phyloP scores from a whole-genome alignment of 2,797 vertebrate species.

The Orientallactaga sibirica region DNA sequence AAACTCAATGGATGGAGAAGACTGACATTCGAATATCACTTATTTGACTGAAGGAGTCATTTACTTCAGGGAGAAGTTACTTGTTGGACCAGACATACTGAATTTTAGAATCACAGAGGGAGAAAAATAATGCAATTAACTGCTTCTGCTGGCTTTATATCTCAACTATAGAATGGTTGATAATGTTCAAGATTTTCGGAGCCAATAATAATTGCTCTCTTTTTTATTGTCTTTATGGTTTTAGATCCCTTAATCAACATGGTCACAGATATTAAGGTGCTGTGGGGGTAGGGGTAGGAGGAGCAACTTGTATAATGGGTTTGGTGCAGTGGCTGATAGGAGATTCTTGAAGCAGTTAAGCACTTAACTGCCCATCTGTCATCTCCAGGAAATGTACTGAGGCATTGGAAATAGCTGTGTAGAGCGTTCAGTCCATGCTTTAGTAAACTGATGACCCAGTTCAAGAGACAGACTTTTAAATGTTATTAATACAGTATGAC shows the following conservation, averaged over 20 bases:
- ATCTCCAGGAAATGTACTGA: background rate
- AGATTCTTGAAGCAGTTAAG: background rate
- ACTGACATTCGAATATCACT: background rate
- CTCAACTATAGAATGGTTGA: background rate
- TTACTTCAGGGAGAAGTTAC: too few relatives aligned
- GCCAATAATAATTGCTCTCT: background rate
- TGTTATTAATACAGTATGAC: background rate
- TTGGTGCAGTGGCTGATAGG: background rate
- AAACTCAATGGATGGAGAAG: background rate
- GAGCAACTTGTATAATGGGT: background rate
- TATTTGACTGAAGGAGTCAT: too few relatives aligned
- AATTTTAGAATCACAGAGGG: background rate
- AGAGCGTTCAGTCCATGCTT: background rate
- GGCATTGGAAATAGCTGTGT: background rate
- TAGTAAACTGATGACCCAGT: background rate
- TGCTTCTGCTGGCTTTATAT: conserved; percentile 24
- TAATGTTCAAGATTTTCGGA: conserved; percentile 1
- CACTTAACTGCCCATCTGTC: background rate
- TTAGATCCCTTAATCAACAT: background rate
- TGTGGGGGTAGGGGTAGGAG: too few relatives aligned
- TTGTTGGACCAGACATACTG: background rate
- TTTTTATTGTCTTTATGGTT: background rate
- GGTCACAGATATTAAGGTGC: background rate
- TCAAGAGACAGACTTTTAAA: background rate
- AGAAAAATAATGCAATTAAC: background rate